These are phyloP conservation scores for Aspiorhynchus laticeps DNA, from an alignment of 2,113 vertebrate species.

Conservation along the genomic window DNA sequence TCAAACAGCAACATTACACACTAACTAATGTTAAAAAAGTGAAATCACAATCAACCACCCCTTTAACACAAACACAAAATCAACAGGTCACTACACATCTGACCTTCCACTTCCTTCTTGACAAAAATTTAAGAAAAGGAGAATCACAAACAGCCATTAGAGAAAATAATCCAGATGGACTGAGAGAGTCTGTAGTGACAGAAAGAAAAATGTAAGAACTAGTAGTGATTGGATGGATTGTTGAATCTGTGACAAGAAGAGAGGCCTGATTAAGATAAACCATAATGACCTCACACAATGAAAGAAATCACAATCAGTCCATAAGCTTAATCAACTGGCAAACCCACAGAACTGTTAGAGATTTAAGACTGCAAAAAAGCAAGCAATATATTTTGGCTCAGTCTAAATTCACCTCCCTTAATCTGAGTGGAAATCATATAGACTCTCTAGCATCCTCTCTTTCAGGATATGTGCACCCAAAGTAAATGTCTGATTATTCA, in stretches of 20 bases:
- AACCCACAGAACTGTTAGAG: background rate
- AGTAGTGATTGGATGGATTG: background rate
- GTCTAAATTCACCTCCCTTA: conserved; percentile 3
- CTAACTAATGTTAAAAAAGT: no score
- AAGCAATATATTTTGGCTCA: conserved; percentile 29
- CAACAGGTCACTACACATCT: conserved; percentile 20
- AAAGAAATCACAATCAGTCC: conserved; percentile 53
- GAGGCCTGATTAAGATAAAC: conserved; percentile 63
- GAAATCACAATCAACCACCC: no score
- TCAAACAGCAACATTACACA: no score
- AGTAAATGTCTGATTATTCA: background rate
- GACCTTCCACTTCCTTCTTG: conserved; percentile 38
- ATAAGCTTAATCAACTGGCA: conserved; percentile 53
- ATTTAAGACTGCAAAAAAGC: conserved; percentile 1
- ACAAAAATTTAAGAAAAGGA: background rate
- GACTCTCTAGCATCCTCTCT: conserved; percentile 57
- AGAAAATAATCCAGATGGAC: background rate
- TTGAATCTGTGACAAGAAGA: background rate
- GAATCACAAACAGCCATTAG: conserved; percentile 2
- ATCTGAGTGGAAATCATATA: background rate
- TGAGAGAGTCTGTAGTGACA: background rate
- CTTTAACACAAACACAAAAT: background rate
- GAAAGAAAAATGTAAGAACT: background rate
- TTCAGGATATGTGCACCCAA: background rate
- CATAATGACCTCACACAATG: conserved; percentile 54